A percentile compares a stretch with the other conserved stretches of the same genome.
These are phyloP conservation scores for Ondatra zibethicus DNA, from an alignment of 2,113 vertebrate species.

Conservation along the genomic window DNA sequence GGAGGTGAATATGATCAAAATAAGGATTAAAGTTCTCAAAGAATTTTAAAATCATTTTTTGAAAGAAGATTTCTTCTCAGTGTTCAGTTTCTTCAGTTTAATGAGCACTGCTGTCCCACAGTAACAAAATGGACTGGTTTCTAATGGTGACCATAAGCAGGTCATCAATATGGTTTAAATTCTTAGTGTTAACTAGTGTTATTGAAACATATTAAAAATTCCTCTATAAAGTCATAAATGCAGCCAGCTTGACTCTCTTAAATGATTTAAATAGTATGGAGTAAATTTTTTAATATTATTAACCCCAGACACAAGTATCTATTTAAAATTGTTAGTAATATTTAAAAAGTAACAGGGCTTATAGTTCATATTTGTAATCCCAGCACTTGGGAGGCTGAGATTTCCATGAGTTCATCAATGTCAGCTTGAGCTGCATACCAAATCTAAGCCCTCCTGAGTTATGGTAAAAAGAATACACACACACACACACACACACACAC, in stretches of 20 bases:
- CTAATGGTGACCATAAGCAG: background rate
- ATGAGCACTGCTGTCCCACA: background rate
- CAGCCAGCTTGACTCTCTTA: background rate
- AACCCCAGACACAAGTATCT: background rate
- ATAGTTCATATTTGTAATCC: background rate
- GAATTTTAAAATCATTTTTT: background rate
- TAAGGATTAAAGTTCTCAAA: background rate
- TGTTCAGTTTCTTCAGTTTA: background rate
- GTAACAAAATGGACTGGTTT: background rate
- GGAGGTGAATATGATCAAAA: background rate
- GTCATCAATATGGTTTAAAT: background rate
- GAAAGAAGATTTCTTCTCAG: background rate
- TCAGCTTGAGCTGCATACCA: background rate
- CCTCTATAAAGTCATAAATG: background rate
- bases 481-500: background rate
- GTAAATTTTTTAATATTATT: constrained; percentile 16
- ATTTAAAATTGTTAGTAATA: background rate
- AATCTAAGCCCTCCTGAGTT: background rate
- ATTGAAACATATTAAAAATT: background rate
- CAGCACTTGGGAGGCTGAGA: background rate
- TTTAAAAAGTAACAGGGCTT: background rate
- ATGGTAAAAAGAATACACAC: background rate
- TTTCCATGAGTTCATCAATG: background rate
- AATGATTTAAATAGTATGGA: too few relatives aligned
- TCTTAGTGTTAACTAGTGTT: too few relatives aligned